A percentile compares a stretch with the other conserved stretches of the same genome.
phyloP scores from a whole-genome alignment of 2,797 vertebrate species.

The Neoniphon sammara region DNA sequence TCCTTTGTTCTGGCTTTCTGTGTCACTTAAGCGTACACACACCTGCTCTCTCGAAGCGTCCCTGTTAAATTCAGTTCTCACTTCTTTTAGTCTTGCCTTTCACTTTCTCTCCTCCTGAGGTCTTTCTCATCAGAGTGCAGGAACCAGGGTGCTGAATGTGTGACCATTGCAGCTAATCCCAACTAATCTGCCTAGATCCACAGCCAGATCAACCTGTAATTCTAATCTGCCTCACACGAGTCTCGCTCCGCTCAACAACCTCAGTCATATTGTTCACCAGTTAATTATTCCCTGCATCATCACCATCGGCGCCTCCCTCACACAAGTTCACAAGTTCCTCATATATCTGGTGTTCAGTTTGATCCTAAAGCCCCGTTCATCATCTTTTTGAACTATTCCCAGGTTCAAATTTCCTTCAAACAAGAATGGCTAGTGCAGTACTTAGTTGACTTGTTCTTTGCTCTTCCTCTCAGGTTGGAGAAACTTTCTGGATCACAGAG shows the following conservation, averaged over 20 bases:
- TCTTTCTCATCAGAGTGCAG: slow-evolving; percentile 27
- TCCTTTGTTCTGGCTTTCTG: too few relatives aligned
- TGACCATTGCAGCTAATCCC: slow-evolving; percentile 66
- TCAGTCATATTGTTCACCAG: not conserved
- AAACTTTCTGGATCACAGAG: slow-evolving; percentile 97
- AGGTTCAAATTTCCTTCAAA: too few relatives aligned
- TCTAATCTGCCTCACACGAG: slow-evolving; percentile 56
- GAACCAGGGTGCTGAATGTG: slow-evolving; percentile 64
- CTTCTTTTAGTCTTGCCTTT: not conserved
- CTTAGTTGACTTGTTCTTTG: not conserved
- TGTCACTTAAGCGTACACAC: not conserved
- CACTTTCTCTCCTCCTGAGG: not conserved
- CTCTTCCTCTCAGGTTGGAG: slow-evolving; percentile 88
- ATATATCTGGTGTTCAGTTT: not conserved
- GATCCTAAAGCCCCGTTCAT: too few relatives aligned
- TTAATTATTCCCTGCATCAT: not conserved
- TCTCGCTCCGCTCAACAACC: not conserved
- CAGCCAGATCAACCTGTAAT: slow-evolving; percentile 58
- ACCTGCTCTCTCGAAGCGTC: too few relatives aligned
- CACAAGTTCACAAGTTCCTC: too few relatives aligned
- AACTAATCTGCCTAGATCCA: slow-evolving; percentile 67
- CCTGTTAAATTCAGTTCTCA: slow-evolving; percentile 2
- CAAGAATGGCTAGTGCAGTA: not conserved
- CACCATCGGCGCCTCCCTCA: not conserved
- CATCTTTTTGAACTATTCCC: too few relatives aligned